Evolutionary conservation across 37 sponge, comb jelly and placozoan species (phyloP).

Genomic region (Chondrilla cf. caribensis): DNA sequence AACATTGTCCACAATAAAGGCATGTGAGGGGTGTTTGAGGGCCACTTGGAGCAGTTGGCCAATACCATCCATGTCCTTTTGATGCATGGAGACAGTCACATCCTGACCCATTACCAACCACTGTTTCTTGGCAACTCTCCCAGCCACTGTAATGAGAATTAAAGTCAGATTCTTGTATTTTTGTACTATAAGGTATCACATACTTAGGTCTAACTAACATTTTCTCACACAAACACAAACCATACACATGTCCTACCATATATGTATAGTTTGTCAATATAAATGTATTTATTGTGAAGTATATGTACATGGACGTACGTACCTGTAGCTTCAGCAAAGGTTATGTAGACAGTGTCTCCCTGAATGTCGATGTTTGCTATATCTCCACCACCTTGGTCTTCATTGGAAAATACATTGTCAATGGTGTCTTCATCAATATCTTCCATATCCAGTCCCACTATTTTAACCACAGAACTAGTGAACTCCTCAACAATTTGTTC

Average conservation of each 20-base stretch:
- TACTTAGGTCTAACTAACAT: no score
- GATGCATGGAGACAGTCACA: not conserved
- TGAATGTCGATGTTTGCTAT: no score
- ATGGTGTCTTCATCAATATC: not conserved
- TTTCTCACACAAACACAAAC: no score
- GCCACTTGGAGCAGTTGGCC: not conserved
- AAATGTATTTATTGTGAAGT: no score
- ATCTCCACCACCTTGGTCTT: conserved; percentile 1
- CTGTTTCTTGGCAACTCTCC: not conserved
- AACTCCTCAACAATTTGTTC: no score
- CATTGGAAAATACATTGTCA: not conserved
- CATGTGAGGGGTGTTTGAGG: not conserved
- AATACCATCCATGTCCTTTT: not conserved
- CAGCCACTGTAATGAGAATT: not conserved
- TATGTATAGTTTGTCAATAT: no score
- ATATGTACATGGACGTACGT: no score
- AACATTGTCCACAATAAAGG: not conserved
- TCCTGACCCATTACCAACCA: not conserved
- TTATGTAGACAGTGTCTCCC: not conserved
- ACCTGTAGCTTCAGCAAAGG: not conserved
- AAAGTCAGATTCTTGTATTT: no score
- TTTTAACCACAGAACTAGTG: no score
- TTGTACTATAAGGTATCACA: no score
- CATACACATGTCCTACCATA: no score
- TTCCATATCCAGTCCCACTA: no score